A percentile compares a stretch with the other conserved stretches of the same genome.
Evolutionary conservation across 1,140 invertebrate species (phyloP).

Genomic region (Drosophila nebulosa): DNA sequence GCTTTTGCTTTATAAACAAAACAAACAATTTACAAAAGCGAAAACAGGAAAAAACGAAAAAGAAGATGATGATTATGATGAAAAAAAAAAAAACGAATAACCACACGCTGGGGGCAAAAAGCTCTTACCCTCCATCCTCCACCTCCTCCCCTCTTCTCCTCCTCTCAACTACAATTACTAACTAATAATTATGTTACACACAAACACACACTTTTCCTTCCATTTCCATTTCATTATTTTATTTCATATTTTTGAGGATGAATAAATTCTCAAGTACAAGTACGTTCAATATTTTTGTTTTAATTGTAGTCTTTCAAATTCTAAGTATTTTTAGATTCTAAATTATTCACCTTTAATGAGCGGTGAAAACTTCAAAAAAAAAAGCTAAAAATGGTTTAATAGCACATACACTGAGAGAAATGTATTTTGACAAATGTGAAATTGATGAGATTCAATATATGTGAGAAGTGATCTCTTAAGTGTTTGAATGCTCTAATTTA

Average conservation of each 20-base stretch:
- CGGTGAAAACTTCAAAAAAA: conserved; percentile 45
- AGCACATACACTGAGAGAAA: background rate
- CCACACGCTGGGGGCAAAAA: conserved; percentile 30
- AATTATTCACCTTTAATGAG: conserved; percentile 71
- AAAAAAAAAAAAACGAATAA: background rate
- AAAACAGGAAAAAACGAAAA: conserved; percentile 3
- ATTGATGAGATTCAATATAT: background rate
- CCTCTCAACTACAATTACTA: conserved; percentile 49
- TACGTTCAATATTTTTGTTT: background rate
- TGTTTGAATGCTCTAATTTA: too few relatives aligned
- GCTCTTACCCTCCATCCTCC: background rate
- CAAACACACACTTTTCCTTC: conserved; percentile 1
- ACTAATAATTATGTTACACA: conserved; percentile 47
- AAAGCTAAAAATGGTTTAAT: background rate
- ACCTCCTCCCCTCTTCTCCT: conserved; percentile 4
- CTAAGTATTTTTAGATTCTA: conserved; percentile 24
- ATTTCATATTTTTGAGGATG: conserved; percentile 22
- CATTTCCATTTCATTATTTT: conserved; percentile 3
- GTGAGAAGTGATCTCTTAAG: too few relatives aligned
- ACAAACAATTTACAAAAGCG: conserved; percentile 48
- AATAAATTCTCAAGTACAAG: conserved; percentile 15
- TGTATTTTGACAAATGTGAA: background rate
- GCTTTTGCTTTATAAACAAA: conserved; percentile 62
- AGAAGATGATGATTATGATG: background rate
- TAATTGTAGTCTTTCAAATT: conserved; percentile 5